Percentiles rank a stretch among this genome's conserved stretches.
Conservation (phyloP, 2,797 vertebrate genomes). For the Oceanodroma leucorhoa region DNA sequence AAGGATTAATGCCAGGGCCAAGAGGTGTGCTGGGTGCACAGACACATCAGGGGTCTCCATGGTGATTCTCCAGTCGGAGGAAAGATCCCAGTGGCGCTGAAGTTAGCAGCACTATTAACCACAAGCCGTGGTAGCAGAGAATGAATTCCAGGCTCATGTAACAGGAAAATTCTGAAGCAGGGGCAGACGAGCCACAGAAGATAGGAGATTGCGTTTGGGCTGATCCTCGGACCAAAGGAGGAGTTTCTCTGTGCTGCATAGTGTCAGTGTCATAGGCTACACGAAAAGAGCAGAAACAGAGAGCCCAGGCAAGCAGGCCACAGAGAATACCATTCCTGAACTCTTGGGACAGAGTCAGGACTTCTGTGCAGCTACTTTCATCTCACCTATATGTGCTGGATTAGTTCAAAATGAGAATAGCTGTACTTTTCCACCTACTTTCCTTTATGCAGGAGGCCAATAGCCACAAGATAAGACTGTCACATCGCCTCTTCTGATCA, state of each 20-base stretch:
- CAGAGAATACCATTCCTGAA: background rate
- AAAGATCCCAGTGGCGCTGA: background rate
- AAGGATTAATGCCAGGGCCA: background rate
- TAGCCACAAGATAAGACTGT: background rate
- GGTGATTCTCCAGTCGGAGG: background rate
- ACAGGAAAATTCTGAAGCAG: background rate
- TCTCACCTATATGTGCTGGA: accelerated
- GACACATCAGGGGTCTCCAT: background rate
- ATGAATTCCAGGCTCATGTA: background rate
- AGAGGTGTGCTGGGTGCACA: background rate
- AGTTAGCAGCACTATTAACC: background rate
- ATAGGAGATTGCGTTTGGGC: background rate
- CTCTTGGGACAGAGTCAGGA: background rate
- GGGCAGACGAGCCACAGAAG: background rate
- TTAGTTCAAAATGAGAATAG: background rate
- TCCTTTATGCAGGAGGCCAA: background rate
- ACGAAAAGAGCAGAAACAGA: background rate
- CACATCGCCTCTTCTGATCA: background rate
- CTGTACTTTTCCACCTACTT: background rate
- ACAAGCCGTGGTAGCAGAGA: background rate
- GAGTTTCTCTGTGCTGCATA: background rate
- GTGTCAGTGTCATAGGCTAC: background rate
- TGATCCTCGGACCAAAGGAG: background rate
- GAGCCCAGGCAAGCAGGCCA: background rate
- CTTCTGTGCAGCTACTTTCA: background rate